A percentile compares a stretch with the other conserved stretches of the same genome.
phyloP scores from a whole-genome alignment of 2,113 vertebrate genomes.

The Cyanoramphus novaezelandiae region DNA sequence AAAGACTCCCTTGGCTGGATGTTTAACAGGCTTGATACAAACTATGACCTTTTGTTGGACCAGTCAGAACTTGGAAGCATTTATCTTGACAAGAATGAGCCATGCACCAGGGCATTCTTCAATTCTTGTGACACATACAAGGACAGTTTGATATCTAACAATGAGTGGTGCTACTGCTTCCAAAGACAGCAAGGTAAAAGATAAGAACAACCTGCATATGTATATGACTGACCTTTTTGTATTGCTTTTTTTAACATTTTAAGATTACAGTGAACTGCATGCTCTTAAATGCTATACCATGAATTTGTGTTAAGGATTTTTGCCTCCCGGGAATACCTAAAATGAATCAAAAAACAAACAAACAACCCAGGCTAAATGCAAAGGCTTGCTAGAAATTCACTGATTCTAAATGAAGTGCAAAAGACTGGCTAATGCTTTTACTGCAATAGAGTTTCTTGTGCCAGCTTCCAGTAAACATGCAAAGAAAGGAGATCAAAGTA shows the following conservation, averaged over 20 bases:
- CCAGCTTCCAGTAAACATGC: background rate
- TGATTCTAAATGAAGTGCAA: constrained; percentile 3
- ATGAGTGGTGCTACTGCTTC: constrained; percentile 98
- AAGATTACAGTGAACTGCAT: background rate
- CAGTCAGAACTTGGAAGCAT: constrained; percentile 91
- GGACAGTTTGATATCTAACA: constrained; percentile 91
- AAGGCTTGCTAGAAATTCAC: background rate
- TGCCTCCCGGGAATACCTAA: background rate
- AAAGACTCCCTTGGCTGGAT: constrained; percentile 97
- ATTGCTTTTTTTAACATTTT: background rate
- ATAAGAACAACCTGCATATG: background rate
- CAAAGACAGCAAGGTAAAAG: constrained; percentile 93
- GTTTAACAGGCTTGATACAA: constrained; percentile 94
- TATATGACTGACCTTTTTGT: background rate
- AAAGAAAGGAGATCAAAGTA: constrained; percentile 13
- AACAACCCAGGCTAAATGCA: background rate
- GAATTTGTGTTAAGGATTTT: background rate
- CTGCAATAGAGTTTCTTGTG: constrained; percentile 1
- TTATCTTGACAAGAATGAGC: constrained; percentile 90
- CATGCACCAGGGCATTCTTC: constrained; percentile 89
- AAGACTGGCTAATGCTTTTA: constrained; percentile 15
- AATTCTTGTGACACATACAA: constrained; percentile 89
- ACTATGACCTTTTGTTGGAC: constrained; percentile 92
- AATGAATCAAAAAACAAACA: background rate
- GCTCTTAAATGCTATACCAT: background rate